Base-by-base conservation (phyloP, 2,888 invertebrate genomes). In the Noctua fimbriata region DNA sequence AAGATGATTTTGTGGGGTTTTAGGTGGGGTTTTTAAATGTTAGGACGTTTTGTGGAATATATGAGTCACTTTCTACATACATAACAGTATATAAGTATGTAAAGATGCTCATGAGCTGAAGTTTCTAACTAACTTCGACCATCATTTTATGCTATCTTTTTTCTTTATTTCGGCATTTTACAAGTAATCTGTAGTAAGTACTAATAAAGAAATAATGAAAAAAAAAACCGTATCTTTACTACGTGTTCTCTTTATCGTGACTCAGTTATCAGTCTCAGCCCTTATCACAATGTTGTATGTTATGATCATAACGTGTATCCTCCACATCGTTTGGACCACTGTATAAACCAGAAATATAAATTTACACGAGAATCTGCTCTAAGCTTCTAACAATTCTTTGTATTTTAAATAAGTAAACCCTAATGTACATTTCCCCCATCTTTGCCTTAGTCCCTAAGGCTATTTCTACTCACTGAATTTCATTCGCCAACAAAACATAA, bases 401-500 rank as follows among this genome's bases (percentile, higher is more conserved):
- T 32, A 2, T 21, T 77, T 52, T n/a, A 12, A 21, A 32, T 36
- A 10, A n/a, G 2, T 47, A 47, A 36, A 47, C 2, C 3, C 41
- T 14, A 36, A 69, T n/a, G 21, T 49, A 28, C n/a, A 67, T 67
- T 66, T 49, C 49, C n/a, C 7, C 32, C 16, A 18, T 44, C 24
- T 16, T 58, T 18, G 36, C n/a, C 24, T 7, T 28, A 60, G 16
- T 16, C 28, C 24, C 21, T 6, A 66, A 66, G 58, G 24, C 41
- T 58, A 12, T 70, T 65, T 18, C 18, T 24, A 55, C 28, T 47
- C 44, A 58, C n/a, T 24, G 69, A 66, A 6, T 36, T 60, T 66
- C 24, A 70, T 44, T 44, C 7, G 21, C 32, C 32, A 69, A 66
- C 21, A 78, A 47, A 70, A 66, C 28, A 65, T 58, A 67, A 7